phyloP scores from a whole-genome alignment of 2,113 vertebrate genomes.

The Rattus norvegicus region GRCr8 NC_086036.1:54028001-54028500 shows the following conservation, averaged over 20 bases:
- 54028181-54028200: neutral
- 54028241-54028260: neutral
- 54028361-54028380: neutral
- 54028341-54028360: neutral
- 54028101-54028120: neutral
- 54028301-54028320: neutral
- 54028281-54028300: neutral
- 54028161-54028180: neutral
- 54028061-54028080: neutral
- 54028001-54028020: neutral
- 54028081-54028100: neutral
- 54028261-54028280: neutral
- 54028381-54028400: neutral
- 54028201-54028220: conserved; percentile 12
- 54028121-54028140: neutral
- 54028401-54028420: neutral
- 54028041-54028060: neutral
- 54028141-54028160: neutral
- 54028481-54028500: neutral
- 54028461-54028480: neutral
- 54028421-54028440: neutral
- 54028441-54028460: neutral
- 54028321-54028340: neutral
- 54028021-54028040: neutral
- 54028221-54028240: neutral